A percentile compares a stretch with the other conserved stretches of the same genome.
These are phyloP conservation scores for Nasonia oneida DNA, from an alignment of 2,888 invertebrate genomes.

Conservation along the genomic window DNA sequence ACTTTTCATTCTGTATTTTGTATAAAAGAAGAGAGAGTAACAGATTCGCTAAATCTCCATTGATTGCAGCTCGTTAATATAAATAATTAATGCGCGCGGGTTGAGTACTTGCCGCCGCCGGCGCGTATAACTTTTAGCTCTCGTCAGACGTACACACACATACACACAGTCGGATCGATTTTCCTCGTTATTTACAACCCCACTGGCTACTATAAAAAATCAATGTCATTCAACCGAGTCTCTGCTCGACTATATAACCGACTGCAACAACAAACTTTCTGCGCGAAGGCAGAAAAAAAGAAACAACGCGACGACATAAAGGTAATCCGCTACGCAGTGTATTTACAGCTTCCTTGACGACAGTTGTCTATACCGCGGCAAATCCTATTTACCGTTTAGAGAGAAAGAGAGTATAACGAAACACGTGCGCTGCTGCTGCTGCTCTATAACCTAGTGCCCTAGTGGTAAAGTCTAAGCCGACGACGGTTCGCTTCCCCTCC, in stretches of 20 bases:
- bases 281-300: not conserved
- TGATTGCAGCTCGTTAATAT: conserved; percentile 42
- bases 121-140: conserved; percentile 36
- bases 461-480: conserved; percentile 25
- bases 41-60: conserved; percentile 16
- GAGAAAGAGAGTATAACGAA: conserved; percentile 16
- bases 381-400: conserved; percentile 73
- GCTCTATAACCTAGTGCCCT: conserved; percentile 59
- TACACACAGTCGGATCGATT: conserved; percentile 45
- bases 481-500: conserved; percentile 57
- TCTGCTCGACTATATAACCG: not conserved
- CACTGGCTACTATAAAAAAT: conserved; percentile 51
- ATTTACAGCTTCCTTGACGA: conserved; percentile 58
- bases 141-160: not conserved
- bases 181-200: conserved; percentile 51
- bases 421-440: conserved; percentile 19
- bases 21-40: not conserved
- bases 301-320: conserved; percentile 10
- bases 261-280: conserved; percentile 11
- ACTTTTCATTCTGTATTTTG: not conserved
- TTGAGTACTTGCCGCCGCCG: not conserved
- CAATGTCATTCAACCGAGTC: conserved; percentile 60
- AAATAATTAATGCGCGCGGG: conserved; percentile 52
- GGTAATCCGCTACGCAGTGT: conserved; percentile 38
- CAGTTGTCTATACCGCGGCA: conserved; percentile 68